Percentiles rank a stretch among this genome's conserved stretches.
These are phyloP conservation scores for Chrysolina oricalcia DNA, from an alignment of 2,888 invertebrate genomes.

Conservation along the genomic window DNA sequence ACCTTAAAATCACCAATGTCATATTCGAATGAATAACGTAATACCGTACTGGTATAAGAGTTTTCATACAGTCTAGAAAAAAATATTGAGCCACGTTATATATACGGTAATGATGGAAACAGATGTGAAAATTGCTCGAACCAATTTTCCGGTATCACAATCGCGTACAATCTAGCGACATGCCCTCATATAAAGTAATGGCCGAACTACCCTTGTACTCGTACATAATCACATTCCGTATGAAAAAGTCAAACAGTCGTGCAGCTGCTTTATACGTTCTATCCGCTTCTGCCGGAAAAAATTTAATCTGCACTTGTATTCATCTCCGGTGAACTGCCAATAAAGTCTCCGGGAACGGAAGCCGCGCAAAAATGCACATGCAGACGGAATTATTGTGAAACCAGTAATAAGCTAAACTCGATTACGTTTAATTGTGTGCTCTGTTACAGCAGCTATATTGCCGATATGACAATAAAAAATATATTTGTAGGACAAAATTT, in stretches of 20 bases:
- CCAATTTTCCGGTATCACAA: background rate
- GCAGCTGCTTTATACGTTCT: background rate
- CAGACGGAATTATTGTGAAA: slow-evolving; percentile 43
- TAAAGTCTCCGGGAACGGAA: slow-evolving; percentile 36
- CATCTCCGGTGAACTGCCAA: slow-evolving; percentile 31
- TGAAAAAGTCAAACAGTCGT: background rate
- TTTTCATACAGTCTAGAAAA: background rate
- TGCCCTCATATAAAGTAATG: background rate
- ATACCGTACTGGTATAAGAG: too few species aligned
- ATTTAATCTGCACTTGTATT: slow-evolving; percentile 15
- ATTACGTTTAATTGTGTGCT: slow-evolving; percentile 47
- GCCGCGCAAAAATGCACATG: slow-evolving; percentile 43
- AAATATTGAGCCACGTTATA: background rate
- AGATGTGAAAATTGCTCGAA: background rate
- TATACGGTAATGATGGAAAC: background rate
- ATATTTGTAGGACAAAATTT: slow-evolving; percentile 17
- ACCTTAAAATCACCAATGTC: too few species aligned
- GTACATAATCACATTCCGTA: background rate
- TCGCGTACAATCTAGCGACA: background rate
- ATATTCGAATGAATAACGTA: too few species aligned
- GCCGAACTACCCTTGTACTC: background rate
- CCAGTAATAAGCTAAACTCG: slow-evolving; percentile 43
- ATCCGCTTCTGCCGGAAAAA: background rate
- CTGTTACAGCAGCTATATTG: slow-evolving; percentile 29
- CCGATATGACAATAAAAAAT: slow-evolving; percentile 20